Percentiles rank a stretch among this genome's conserved stretches.
Conservation (phyloP, 2,797 vertebrate genomes). For the Tapirus indicus region DNA sequence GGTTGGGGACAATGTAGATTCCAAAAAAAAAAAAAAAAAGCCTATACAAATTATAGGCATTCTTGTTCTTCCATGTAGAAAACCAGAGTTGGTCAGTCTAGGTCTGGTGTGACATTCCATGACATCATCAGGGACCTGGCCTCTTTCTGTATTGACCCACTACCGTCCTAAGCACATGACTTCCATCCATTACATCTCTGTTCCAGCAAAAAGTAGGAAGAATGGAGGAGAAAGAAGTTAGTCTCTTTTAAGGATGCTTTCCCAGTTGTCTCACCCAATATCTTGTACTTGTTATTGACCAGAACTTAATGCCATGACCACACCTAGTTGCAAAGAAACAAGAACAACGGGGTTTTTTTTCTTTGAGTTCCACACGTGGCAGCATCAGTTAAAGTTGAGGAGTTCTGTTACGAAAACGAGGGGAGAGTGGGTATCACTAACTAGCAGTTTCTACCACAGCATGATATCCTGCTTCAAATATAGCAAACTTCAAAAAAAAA, state of each 20-base stretch:
- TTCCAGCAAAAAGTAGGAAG: slow-evolving; percentile 15
- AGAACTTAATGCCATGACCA: neutral
- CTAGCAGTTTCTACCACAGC: neutral
- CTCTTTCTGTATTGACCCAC: neutral
- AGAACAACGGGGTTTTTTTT: neutral
- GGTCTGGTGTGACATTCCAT: neutral
- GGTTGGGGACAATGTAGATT: neutral
- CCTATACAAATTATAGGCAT: neutral
- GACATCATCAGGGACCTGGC: neutral
- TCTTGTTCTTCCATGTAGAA: slow-evolving; percentile 19
- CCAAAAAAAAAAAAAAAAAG: neutral
- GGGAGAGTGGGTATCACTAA: neutral
- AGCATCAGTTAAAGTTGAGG: neutral
- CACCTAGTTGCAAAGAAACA: neutral
- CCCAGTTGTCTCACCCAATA: neutral
- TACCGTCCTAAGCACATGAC: neutral
- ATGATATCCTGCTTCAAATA: neutral
- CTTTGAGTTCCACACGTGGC: neutral
- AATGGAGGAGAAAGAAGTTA: neutral
- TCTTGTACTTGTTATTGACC: neutral
- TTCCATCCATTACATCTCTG: neutral
- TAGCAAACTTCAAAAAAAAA: slow-evolving; percentile 1
- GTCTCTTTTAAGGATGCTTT: slow-evolving; percentile 7
- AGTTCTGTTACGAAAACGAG: neutral
- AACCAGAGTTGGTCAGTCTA: neutral